phyloP scores from a whole-genome alignment of 2,797 vertebrate genomes.

The Gorsachius magnificus region DNA sequence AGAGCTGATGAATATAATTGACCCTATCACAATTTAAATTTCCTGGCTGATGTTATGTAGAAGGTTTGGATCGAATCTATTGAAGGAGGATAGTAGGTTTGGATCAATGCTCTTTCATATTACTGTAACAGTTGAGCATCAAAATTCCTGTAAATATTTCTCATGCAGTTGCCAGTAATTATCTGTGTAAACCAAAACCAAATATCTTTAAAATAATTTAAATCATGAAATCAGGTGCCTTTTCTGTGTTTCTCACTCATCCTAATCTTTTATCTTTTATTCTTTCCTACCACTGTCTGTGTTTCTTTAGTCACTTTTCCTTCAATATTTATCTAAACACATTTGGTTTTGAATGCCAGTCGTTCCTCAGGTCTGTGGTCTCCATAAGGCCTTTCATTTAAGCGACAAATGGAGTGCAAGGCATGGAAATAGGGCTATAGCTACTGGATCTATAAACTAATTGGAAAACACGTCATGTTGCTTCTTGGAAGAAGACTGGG shows the following conservation, averaged over 20 bases:
- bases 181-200: background rate
- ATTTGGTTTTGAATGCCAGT: background rate
- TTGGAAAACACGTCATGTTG: background rate
- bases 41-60: background rate
- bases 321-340: background rate
- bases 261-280: background rate
- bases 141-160: slow-evolving; percentile 53
- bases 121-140: slow-evolving; percentile 24
- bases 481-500: background rate
- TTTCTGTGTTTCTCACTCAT: background rate
- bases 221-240: background rate
- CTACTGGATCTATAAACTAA: background rate
- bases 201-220: background rate
- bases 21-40: slow-evolving; percentile 5
- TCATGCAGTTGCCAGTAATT: background rate
- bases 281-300: background rate
- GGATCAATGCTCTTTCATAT: slow-evolving; percentile 50
- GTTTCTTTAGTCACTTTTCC: background rate
- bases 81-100: slow-evolving; percentile 6
- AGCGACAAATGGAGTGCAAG: background rate
- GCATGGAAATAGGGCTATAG: background rate
- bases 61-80: background rate
- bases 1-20: background rate
- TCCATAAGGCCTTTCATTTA: background rate
- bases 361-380: background rate